Base-by-base conservation (phyloP, 2,888 invertebrate genomes). In the Caenorhabditis sp. region DNA sequence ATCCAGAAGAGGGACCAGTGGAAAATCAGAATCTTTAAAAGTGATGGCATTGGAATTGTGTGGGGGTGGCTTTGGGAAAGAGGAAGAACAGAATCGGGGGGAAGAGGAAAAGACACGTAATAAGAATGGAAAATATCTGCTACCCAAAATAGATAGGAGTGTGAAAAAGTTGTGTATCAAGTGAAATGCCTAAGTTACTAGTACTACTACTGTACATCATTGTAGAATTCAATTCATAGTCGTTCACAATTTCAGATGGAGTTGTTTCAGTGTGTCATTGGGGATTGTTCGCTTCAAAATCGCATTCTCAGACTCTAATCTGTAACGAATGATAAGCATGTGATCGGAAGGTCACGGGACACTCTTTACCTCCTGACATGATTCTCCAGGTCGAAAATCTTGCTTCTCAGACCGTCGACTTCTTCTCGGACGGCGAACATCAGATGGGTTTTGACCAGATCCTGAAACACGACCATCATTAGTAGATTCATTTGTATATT, bases 341-440 rank as follows among this genome's bases (percentile, higher is more conserved):
- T 24, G 13, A 26, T 39, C 45, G 24, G 48, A 13, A 26, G 39
- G 39, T 39, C 15, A 3, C 22, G 30, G 26, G 22, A 13, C 26
- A n/a, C 0, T 17, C 32, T 30, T n/a, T 22, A 50, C 50, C 45
- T 43, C 62, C 79, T 81, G 59, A 95, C 95, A 90, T 94, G 93
- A 89, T 94, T 95, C 92, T 94, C 93, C 85, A 96, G 92, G 90
- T 95, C 95, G 53, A 93, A 93, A 90, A 96, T 95, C 91, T 94
- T 94, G 90, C 95, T 94, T 90, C 95, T 95, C 56, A 96, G 92
- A 53, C 95, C 94, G 90, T 95, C 95, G 81, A 96, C 95, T 91
- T 96, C 96, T 90, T 95, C 95, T 86, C 95, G 93, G 88, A 96
- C 95, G 88, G 95, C 95, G 91, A 94, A 95, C 94, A 95, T 95